Percentiles rank a stretch among this genome's conserved stretches.
These are phyloP conservation scores for Manis crassicaudata DNA, from an alignment of 2,797 vertebrate species.

Conservation along the genomic window DNA sequence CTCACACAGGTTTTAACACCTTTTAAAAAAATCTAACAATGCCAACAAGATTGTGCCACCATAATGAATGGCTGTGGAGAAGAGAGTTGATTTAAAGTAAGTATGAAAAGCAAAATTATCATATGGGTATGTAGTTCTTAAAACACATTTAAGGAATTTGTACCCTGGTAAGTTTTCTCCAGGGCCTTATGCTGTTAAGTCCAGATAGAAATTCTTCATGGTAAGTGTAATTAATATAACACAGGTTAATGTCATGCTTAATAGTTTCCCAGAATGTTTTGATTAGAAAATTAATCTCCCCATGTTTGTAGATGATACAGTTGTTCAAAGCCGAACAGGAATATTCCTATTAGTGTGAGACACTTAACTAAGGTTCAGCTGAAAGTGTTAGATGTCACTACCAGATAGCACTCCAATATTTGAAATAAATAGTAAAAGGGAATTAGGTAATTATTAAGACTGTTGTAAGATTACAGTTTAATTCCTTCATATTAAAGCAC, in stretches of 20 bases:
- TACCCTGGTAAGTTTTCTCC: slow-evolving; percentile 82
- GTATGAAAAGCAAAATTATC: slow-evolving; percentile 71
- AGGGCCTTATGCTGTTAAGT: slow-evolving; percentile 83
- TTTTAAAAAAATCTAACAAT: slow-evolving; percentile 51
- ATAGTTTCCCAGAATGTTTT: slow-evolving; percentile 88
- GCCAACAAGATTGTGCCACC: slow-evolving; percentile 51
- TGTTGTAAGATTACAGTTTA: slow-evolving; percentile 58
- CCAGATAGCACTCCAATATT: slow-evolving; percentile 78
- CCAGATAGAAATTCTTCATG: slow-evolving; percentile 85
- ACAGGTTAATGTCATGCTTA: slow-evolving; percentile 88
- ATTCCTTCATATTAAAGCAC: slow-evolving; percentile 77
- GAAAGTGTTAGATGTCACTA: slow-evolving; percentile 81
- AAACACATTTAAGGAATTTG: slow-evolving; percentile 77
- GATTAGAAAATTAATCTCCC: slow-evolving; percentile 89
- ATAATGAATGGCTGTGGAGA: slow-evolving; percentile 24
- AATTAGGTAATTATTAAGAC: slow-evolving; percentile 79
- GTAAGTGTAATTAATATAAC: slow-evolving; percentile 86
- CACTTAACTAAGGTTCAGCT: slow-evolving; percentile 84
- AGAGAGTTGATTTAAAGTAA: slow-evolving; percentile 18
- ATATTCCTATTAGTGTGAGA: slow-evolving; percentile 77
- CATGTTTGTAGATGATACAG: slow-evolving; percentile 86
- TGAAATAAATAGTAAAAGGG: slow-evolving; percentile 79
- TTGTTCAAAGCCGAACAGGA: slow-evolving; percentile 81
- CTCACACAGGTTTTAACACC: background rate
- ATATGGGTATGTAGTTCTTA: slow-evolving; percentile 74